Conservation (phyloP, 2,113 vertebrate species). For the Phyllostomus discolor region DNA sequence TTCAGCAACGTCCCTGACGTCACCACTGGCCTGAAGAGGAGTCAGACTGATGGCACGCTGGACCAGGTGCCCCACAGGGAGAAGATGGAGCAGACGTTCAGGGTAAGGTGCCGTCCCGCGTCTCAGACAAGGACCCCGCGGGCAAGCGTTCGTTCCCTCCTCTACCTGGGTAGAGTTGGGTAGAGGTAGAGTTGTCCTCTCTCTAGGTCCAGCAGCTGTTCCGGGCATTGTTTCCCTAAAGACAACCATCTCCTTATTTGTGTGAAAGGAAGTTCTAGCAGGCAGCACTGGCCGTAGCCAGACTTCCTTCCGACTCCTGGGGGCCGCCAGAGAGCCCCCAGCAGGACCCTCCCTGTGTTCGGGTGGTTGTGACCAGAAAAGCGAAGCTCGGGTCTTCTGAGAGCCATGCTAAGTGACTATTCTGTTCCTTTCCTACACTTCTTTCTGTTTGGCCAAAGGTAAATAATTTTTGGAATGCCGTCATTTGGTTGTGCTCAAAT, state of each 20-base stretch:
- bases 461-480: background rate
- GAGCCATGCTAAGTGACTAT: background rate
- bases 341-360: accelerated
- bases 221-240: background rate
- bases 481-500: background rate
- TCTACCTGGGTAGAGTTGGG: too few species aligned
- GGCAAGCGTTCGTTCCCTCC: background rate
- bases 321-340: background rate
- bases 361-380: background rate
- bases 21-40: slow-evolving; percentile 80
- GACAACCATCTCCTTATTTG: background rate
- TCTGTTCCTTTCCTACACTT: background rate
- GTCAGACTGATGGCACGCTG: slow-evolving; percentile 81
- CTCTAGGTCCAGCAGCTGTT: too few species aligned
- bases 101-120: slow-evolving; percentile 74
- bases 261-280: background rate
- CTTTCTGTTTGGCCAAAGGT: background rate
- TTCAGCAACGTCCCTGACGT: slow-evolving; percentile 85
- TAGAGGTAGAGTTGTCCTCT: background rate
- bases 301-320: accelerated
- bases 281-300: background rate
- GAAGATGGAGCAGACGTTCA: slow-evolving; percentile 77
- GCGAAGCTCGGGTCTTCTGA: background rate
- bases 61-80: slow-evolving; percentile 75
- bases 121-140: too few species aligned